phyloP scores from a whole-genome alignment of 2,888 invertebrate species.

The Alloplasta piceator region DNA sequence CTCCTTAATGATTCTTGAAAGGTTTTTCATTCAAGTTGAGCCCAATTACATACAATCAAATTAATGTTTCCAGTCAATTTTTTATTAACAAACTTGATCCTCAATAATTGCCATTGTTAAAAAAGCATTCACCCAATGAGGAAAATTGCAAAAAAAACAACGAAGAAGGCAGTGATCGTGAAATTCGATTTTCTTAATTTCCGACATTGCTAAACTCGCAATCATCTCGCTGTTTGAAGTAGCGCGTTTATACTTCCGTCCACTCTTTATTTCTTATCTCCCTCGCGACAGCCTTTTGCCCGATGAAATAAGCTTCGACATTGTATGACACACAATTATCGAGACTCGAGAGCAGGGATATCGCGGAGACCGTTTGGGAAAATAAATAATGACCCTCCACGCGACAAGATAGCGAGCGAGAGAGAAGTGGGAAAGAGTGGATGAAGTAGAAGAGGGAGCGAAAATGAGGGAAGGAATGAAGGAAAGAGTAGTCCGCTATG shows the following conservation, averaged over 20 bases:
- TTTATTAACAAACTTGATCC: no score
- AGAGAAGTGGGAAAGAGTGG: not conserved
- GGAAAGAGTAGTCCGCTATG: slow-evolving; percentile 35
- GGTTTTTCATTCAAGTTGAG: no score
- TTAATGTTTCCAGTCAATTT: no score
- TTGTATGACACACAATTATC: slow-evolving; percentile 46
- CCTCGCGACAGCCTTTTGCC: slow-evolving; percentile 14
- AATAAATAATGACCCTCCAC: slow-evolving; percentile 62
- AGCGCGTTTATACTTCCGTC: not conserved
- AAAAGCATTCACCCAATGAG: no score
- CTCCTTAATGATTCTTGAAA: no score
- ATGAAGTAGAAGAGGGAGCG: slow-evolving; percentile 32
- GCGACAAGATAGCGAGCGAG: not conserved
- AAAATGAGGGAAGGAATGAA: slow-evolving; percentile 36
- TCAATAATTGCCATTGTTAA: no score
- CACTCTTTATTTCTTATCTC: slow-evolving; percentile 18
- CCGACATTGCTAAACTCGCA: not conserved
- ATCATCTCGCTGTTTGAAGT: not conserved
- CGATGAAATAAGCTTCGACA: slow-evolving; percentile 26
- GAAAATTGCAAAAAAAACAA: no score
- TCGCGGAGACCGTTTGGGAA: slow-evolving; percentile 52
- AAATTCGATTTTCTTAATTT: no score
- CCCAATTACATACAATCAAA: no score
- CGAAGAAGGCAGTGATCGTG: no score
- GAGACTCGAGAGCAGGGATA: slow-evolving; percentile 15